Conservation (phyloP, 2,888 invertebrate genomes). For the Hedychridium roseum region DNA sequence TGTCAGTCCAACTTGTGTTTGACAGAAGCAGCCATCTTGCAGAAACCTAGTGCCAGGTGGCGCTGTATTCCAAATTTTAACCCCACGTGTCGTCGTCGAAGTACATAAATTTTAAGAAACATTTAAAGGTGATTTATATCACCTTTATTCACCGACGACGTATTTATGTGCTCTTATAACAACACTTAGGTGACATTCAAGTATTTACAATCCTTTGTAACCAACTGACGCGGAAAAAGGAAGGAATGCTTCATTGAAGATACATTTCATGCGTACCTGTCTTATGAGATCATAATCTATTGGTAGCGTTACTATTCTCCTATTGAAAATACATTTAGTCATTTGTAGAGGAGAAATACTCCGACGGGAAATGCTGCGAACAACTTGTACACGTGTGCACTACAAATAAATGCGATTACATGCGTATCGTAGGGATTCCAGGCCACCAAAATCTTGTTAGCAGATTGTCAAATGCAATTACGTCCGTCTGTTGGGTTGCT, state of each 20-base stretch:
- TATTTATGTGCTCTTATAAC: background rate
- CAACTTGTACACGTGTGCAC: slow-evolving; percentile 14
- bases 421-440: slow-evolving; percentile 41
- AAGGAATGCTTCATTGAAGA: too few species aligned
- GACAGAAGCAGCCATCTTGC: slow-evolving; percentile 48
- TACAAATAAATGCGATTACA: slow-evolving; percentile 44
- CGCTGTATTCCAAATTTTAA: slow-evolving; percentile 8
- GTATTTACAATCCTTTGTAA: background rate
- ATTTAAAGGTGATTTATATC: too few species aligned
- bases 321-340: too few species aligned
- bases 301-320: too few species aligned
- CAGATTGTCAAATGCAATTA: slow-evolving; percentile 42
- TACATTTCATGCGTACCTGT: too few species aligned
- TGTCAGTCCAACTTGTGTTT: slow-evolving; percentile 45
- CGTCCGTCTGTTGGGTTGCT: slow-evolving; percentile 15
- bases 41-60: slow-evolving; percentile 25
- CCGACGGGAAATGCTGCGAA: too few species aligned
- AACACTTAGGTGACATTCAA: background rate
- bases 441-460: slow-evolving; percentile 46
- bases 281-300: too few species aligned
- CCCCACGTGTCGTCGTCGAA: background rate
- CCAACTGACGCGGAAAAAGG: too few species aligned
- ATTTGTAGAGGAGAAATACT: too few species aligned
- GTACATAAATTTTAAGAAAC: too few species aligned
- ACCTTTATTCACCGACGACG: too few species aligned